Evolutionary conservation across 2,888 invertebrate genomes (phyloP), one percentile per base, ranked within the genome.

Genomic region (Microplitis deprimator): DNA sequence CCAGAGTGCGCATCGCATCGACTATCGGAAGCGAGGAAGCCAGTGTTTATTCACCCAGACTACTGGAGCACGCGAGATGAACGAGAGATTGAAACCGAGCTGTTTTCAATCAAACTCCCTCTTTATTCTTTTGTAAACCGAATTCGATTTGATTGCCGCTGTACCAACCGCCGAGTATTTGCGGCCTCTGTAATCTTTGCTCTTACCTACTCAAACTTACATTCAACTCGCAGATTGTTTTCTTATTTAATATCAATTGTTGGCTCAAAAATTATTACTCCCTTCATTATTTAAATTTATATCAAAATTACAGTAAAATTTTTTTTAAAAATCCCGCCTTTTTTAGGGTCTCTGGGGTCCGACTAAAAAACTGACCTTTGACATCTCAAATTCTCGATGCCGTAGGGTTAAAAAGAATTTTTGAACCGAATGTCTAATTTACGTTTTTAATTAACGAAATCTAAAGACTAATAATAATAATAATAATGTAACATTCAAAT

Each of bases 81-180:
- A 77, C 62, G 74, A 79, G 74, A 79, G 78, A 78, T 70, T 70
- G 70, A 61, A 67, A 76, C 62, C 67, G 71, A 62, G 40, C 61
- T 65, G 60, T 41, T 69, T 68, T 39, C 74, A 74, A 79, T 74
- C 76, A 74, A 29, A 40, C 68, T 62, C 73, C 79, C 81, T 74
- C 68, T 64, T 78, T 79, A 75, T 81, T 82, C 84, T 82, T 76
- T 84, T 84, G 83, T 81, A 86, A 85, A 86, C 85, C 84, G 84
- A 86, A 85, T 86, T 85, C 82, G 80, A 82, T 79, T 80, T 79
- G 79, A 50, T 13, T 50, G 50, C 4, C 13, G 50, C 8, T 50
- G 50, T 50, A 50, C 13, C 50, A 50, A 50, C 50, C 13, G 13
- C 10, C 50, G 71, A 68, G 73, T 75, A 73, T 71, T 76, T 65